Percentiles rank a stretch among this genome's conserved stretches.
phyloP scores from a whole-genome alignment of 1,140 invertebrate genomes.

The Asobara japonica region DNA sequence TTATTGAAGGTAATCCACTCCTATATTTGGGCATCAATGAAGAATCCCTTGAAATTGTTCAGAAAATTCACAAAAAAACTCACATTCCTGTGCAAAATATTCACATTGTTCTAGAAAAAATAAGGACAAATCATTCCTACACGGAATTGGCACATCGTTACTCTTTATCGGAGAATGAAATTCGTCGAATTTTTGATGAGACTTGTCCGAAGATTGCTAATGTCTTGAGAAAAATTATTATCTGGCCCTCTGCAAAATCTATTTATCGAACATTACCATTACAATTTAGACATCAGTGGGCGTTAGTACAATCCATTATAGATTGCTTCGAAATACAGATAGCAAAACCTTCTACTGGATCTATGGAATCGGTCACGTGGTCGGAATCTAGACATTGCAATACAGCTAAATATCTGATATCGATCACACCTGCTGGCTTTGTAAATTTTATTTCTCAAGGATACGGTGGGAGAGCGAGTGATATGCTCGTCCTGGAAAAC shows the following conservation, averaged over 20 bases:
- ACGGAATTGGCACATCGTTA: slow-evolving; percentile 23
- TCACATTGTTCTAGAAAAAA: slow-evolving; percentile 14
- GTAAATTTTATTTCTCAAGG: slow-evolving; percentile 50
- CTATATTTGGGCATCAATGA: too few species aligned
- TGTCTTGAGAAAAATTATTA: slow-evolving; percentile 30
- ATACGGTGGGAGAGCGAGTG: slow-evolving; percentile 54
- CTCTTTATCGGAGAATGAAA: slow-evolving; percentile 42
- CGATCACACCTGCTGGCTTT: slow-evolving; percentile 44
- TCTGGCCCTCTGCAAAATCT: slow-evolving; percentile 18
- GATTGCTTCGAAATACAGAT: slow-evolving; percentile 49
- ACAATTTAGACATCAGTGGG: slow-evolving; percentile 32
- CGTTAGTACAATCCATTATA: slow-evolving; percentile 40
- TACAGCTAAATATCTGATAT: slow-evolving; percentile 60
- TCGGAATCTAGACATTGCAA: slow-evolving; percentile 48
- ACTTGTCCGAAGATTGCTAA: slow-evolving; percentile 14
- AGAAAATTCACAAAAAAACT: neutral
- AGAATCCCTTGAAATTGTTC: neutral
- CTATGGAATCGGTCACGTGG: slow-evolving; percentile 43
- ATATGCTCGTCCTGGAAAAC: slow-evolving; percentile 48
- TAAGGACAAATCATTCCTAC: slow-evolving; percentile 16
- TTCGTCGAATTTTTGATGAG: slow-evolving; percentile 1
- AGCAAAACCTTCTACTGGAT: slow-evolving; percentile 42
- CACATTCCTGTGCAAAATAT: slow-evolving; percentile 34
- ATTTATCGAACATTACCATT: slow-evolving; percentile 34
- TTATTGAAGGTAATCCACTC: too few species aligned